Conservation (phyloP, 2,797 vertebrate species). For the Pseudochromis fuscus region DNA sequence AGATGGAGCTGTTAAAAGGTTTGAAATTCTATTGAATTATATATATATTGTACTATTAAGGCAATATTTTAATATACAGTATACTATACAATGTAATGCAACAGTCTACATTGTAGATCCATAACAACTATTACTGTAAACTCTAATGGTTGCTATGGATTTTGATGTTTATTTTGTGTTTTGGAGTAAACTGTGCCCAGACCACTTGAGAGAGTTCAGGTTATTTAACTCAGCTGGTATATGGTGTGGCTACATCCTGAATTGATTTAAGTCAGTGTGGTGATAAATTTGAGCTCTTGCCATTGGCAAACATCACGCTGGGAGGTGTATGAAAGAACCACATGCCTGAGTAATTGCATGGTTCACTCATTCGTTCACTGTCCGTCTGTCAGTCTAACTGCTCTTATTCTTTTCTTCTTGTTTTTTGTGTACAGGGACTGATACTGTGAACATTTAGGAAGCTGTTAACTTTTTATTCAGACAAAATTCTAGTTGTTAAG, state of each 20-base stretch:
- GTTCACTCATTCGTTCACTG: conserved; percentile 67
- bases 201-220: background rate
- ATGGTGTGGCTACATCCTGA: background rate
- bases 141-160: background rate
- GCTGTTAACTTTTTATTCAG: background rate
- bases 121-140: no score
- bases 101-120: no score
- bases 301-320: conserved; percentile 54
- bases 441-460: background rate
- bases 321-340: conserved; percentile 48
- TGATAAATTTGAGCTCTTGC: conserved; percentile 37
- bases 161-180: background rate
- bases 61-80: no score
- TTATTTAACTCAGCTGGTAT: conserved; percentile 13
- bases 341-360: conserved; percentile 53
- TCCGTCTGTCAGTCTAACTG: conserved; percentile 61
- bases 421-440: background rate
- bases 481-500: background rate
- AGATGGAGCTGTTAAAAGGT: background rate
- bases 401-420: background rate
- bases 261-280: conserved; percentile 9
- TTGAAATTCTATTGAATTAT: background rate
- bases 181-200: background rate
- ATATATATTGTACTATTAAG: no score
- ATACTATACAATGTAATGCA: no score